Base-by-base conservation (phyloP, 2,888 invertebrate species). In the Dryocosmus kuriphilus region DNA sequence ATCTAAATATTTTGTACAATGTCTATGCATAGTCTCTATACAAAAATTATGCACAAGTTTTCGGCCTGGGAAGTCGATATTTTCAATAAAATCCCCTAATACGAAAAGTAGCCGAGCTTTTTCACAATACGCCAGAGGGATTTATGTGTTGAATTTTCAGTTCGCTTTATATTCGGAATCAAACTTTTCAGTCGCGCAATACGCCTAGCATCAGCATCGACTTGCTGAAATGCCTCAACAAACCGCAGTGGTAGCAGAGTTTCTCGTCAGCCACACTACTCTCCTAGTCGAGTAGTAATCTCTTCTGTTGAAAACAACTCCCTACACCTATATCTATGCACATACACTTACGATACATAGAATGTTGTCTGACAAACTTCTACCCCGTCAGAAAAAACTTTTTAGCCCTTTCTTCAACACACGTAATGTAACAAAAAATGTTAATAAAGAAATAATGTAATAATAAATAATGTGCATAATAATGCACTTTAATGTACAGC, bases 91-190 rank as follows among this genome's bases (percentile, higher is more conserved):
- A 67, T 46, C 14, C 19, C 67, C 41, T 67, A 67, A 67, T 67
- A 67, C 41, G 41, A 67, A n/a, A n/a, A 67, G 38, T 67, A 27
- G 27, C 19, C 41, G 46, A 67, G 41, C 22, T 46, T 46, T 63
- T 67, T 67, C 67, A 46, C 22, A 67, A 67, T 67, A 46, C 67
- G 41, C 19, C 46, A 67, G 41, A 67, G 67, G 46, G 67, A 67
- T 67, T 67, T 67, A 67, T 67, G 41, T 22, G 46, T 16, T 67
- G 67, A 67, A 67, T 67, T 67, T 67, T 67, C 67, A 67, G 67
- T 67, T 67, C 67, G 41, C 46, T 67, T 67, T 67, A 67, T 67
- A 67, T 67, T 27, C 67, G 27, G 67, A 67, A 46, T 67, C 67
- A 46, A 67, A 67, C 67, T 67, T 67, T 67, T 67, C 67, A 67